Evolutionary conservation across 2,113 vertebrate genomes (phyloP).

Genomic region (Bambusicola thoracicus): DNA sequence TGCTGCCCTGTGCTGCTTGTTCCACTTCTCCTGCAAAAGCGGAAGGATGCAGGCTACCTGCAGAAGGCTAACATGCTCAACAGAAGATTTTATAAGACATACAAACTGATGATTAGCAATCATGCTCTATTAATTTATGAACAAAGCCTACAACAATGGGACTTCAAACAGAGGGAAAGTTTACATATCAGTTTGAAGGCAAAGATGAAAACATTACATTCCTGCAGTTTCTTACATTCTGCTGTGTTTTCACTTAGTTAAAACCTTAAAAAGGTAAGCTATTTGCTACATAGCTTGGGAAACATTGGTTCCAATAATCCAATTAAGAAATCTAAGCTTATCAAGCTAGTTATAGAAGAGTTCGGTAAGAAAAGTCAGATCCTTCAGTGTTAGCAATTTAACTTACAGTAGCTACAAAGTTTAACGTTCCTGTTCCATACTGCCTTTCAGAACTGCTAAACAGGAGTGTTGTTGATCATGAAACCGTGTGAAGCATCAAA

Average conservation of each 20-base stretch:
- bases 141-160: neutral
- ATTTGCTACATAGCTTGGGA: neutral
- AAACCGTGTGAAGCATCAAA: conserved; percentile 34
- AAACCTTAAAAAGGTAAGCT: neutral
- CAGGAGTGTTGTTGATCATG: neutral
- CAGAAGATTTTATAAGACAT: neutral
- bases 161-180: neutral
- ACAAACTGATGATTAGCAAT: neutral
- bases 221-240: neutral
- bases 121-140: neutral
- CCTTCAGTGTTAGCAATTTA: neutral
- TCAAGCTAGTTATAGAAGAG: neutral
- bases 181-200: neutral
- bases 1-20: neutral
- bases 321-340: neutral
- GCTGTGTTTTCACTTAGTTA: neutral
- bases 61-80: neutral
- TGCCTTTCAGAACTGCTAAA: conserved; percentile 42
- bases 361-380: neutral
- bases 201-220: neutral
- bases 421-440: conserved; percentile 61
- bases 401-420: neutral
- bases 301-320: neutral
- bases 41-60: neutral
- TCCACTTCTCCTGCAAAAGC: neutral